A percentile compares a stretch with the other conserved stretches of the same genome.
Conservation (phyloP, 1,140 invertebrate species). For the Tetramorium simillimum region DNA sequence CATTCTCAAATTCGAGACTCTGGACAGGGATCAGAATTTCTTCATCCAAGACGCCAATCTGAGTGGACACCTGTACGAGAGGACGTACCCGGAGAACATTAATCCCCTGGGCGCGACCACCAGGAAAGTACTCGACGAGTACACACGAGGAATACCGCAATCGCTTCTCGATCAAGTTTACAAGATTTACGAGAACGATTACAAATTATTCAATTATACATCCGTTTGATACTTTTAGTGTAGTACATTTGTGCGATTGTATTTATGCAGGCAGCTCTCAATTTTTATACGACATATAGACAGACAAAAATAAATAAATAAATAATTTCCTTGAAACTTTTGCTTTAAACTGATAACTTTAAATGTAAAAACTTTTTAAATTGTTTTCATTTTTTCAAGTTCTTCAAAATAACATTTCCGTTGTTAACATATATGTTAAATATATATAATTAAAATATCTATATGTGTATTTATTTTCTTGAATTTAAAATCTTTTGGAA, state of each 20-base stretch:
- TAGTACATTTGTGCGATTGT: not conserved
- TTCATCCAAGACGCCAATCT: slow-evolving; percentile 88
- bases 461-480: too few species aligned
- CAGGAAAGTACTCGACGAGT: slow-evolving; percentile 86
- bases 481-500: not conserved
- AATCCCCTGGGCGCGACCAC: slow-evolving; percentile 86
- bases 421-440: not conserved
- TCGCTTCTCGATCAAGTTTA: slow-evolving; percentile 88
- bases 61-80: slow-evolving; percentile 85
- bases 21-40: slow-evolving; percentile 88
- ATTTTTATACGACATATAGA: not conserved
- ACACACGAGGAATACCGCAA: slow-evolving; percentile 88
- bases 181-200: slow-evolving; percentile 90
- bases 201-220: slow-evolving; percentile 89
- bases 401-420: not conserved
- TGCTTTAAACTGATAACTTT: not conserved
- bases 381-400: not conserved
- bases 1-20: slow-evolving; percentile 83
- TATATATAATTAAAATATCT: not conserved
- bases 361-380: not conserved
- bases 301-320: too few species aligned
- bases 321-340: too few species aligned
- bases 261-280: slow-evolving; percentile 14
- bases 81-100: slow-evolving; percentile 83
- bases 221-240: slow-evolving; percentile 32